Percentiles rank a stretch among this genome's conserved stretches.
Evolutionary conservation across 2,797 vertebrate genomes (phyloP).

Genomic region (Bufotes viridis): DNA sequence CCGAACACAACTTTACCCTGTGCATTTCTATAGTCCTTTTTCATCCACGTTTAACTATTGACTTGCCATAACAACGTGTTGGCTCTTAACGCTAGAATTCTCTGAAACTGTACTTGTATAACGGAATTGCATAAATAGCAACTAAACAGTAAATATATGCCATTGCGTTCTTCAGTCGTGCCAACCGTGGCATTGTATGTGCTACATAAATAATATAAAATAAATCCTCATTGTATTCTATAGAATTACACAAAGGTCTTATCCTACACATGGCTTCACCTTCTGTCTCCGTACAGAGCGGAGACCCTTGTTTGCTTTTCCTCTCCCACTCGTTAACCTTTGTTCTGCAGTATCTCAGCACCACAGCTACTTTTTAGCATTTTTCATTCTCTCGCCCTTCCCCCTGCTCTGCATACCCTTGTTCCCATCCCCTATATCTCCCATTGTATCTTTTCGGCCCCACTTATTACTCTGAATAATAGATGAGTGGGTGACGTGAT

Average conservation of each 20-base stretch:
- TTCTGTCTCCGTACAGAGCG: background rate
- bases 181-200: no score
- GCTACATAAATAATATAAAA: no score
- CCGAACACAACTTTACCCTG: background rate
- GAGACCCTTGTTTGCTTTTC: background rate
- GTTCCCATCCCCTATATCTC: background rate
- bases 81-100: background rate
- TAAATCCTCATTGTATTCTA: no score
- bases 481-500: slow-evolving; percentile 36
- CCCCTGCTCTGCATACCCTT: background rate
- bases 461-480: slow-evolving; percentile 54
- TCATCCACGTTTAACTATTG: background rate
- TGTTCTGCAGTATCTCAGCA: background rate
- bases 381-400: slow-evolving; percentile 10
- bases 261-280: background rate
- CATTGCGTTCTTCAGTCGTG: no score
- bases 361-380: background rate
- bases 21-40: background rate
- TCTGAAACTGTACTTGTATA: background rate
- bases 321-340: background rate
- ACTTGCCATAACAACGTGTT: background rate
- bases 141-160: background rate
- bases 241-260: background rate
- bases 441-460: background rate
- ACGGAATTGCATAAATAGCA: no score